Base-by-base conservation (phyloP, 2,888 invertebrate genomes). In the Eupeodes latifasciatus region DNA sequence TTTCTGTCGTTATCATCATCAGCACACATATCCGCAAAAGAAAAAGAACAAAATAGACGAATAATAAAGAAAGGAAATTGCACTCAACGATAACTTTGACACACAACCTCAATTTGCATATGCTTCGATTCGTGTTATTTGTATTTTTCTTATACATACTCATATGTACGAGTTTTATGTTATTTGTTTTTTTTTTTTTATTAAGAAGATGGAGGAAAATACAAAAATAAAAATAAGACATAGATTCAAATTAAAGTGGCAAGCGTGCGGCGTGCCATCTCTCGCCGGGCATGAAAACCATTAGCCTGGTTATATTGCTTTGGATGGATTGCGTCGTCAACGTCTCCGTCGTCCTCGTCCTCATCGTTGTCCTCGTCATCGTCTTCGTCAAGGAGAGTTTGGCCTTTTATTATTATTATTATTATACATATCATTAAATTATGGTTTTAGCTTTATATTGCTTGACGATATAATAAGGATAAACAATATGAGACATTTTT, bases 31-130 rank as follows among this genome's bases (percentile, higher is more conserved):
- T 11, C 5, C 40, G 1, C 40, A 40, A 5, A 40, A 40, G 40
- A 5, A 40, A 9, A 40, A 7, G 19, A 34, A 69, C 11, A 34
- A 34, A 36, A 16, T 53, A 11, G 11, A 69, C 3, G 66, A 69
- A 69, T 16, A 69, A 69, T 16, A 74, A 49, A 36, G 34, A 71
- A 71, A 44, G 64, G 36, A 85, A 81, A 85, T 85, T 85, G 81
- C 85, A 76, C 81, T 81, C 66, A 81, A 51, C 85, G 59, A 81
- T 85, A 77, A 74, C 77, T 85, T 81, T 81, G 81, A 77, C 76
- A 81, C 66, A 85, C 47, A 81, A 77, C 81, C 72, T 72, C 64
- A 67, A 85, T 81, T 85, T 81, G 77, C 85, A 81, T 85, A 77
- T 85, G 77, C 81, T 85, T 77, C 81, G 71, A 77, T 77, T 61